These are phyloP conservation scores for Linurgus olivaceus DNA, from an alignment of 2,797 vertebrate genomes.

Conservation along the genomic window DNA sequence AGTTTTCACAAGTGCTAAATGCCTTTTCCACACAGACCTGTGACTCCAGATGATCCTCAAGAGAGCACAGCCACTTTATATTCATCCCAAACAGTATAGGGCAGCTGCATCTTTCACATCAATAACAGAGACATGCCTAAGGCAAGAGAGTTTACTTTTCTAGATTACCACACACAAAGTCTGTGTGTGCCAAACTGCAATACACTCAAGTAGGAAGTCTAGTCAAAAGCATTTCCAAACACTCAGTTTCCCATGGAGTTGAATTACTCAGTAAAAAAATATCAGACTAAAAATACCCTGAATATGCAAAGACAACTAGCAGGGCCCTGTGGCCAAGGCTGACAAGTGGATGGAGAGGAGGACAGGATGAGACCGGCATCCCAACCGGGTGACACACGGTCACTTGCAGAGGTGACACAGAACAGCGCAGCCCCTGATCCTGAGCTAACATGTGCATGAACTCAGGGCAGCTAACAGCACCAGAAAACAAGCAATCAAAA, in stretches of 20 bases:
- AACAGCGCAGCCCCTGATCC: neutral
- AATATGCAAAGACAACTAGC: neutral
- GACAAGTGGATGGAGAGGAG: neutral
- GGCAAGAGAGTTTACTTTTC: conserved; percentile 20
- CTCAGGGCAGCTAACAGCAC: neutral
- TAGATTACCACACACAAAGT: conserved; percentile 49
- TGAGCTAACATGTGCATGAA: neutral
- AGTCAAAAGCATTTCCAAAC: conserved; percentile 61
- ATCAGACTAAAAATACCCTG: neutral
- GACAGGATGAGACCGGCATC: neutral
- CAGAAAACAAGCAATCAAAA: neutral
- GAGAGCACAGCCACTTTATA: neutral
- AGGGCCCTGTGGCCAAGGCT: neutral
- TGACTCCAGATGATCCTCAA: neutral
- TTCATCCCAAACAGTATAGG: neutral
- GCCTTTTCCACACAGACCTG: neutral
- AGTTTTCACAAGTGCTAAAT: neutral
- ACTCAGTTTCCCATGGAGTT: conserved; percentile 52
- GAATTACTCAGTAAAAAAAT: neutral
- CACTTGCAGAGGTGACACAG: neutral
- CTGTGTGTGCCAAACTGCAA: conserved; percentile 44
- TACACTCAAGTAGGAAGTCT: conserved; percentile 52
- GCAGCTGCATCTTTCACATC: neutral
- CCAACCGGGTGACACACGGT: neutral
- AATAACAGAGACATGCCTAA: neutral